Base-by-base conservation (phyloP, 2,113 vertebrate genomes). In the Pollachius pollachius region DNA sequence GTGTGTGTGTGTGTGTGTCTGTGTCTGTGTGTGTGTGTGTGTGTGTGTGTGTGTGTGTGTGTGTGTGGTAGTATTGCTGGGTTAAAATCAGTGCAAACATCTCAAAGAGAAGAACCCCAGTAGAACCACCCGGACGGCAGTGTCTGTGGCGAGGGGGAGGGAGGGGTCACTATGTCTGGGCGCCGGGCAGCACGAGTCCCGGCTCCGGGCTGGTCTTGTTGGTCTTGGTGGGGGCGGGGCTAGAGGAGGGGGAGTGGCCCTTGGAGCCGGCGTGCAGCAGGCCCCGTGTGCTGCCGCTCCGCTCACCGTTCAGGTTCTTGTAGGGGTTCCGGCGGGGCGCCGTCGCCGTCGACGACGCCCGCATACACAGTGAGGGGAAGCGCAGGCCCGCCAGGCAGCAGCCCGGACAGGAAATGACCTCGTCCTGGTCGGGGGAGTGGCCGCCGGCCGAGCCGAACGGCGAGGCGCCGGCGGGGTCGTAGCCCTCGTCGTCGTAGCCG, bases 331-430 rank as follows among this genome's bases (percentile, higher is more conserved):
- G 75, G 1, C 79, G 82, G 0, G 83, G 85, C 0, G 89, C 86
- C 0, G 87, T 76, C 65, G 87, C 37, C 23, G 23, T 23, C 23
- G 23, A 23, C 37, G 37, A 41, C 11, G 41, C 85, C 52, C 87
- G 91, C 70, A 94, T 91, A 84, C 96, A 99, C 72, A 97, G 16
- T 0, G 96, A 96, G 19, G 94, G 83, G 21, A 97, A 94, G 71
- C 94, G 94, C 68, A 97, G 92, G 60, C 94, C 91, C 0, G 92
- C 89, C 0, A 97, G 87, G 82, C 96, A 98, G 90, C 96, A 98
- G 75, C 94, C 92, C 0, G 97, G 95, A 68, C 96, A 98, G 27
- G 95, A 92, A 72, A 97, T 87, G 30, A 94, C 93, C 69, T 98
- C 95, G 0, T 97, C 95, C 21, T 94, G 93, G 86, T 98, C 97